These are phyloP conservation scores for Nycticorax nycticorax DNA, from an alignment of 2,113 vertebrate species.

Conservation along the genomic window DNA sequence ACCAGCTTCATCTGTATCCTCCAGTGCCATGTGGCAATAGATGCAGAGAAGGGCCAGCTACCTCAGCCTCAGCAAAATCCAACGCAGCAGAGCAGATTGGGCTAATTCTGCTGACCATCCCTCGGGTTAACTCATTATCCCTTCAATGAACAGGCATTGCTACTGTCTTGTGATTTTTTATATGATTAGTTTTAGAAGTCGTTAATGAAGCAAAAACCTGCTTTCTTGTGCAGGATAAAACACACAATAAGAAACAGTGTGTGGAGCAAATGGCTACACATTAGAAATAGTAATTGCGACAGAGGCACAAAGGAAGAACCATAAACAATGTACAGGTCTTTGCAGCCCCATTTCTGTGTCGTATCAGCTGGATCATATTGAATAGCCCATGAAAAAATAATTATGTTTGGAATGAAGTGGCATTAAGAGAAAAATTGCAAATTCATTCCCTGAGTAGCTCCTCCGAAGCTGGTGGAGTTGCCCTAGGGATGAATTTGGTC, in stretches of 20 bases:
- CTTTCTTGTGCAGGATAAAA: neutral
- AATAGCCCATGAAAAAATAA: conserved; percentile 11
- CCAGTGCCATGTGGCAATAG: rapidly evolving
- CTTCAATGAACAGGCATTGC: neutral
- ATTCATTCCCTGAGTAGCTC: neutral
- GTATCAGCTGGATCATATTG: neutral
- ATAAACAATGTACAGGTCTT: neutral
- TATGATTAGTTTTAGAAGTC: neutral
- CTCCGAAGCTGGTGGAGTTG: neutral
- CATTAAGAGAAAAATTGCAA: conserved; percentile 16
- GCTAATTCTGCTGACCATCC: neutral
- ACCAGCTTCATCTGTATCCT: neutral
- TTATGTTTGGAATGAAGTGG: neutral
- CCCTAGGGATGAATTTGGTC: conserved; percentile 53
- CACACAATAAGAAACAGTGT: neutral
- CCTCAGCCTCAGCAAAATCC: neutral
- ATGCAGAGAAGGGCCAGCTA: neutral
- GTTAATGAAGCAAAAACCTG: neutral
- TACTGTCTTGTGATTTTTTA: neutral
- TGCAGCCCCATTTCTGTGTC: neutral
- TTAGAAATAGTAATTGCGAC: neutral
- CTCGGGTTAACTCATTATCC: neutral
- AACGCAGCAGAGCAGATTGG: neutral
- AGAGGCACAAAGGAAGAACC: neutral
- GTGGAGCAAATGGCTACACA: neutral